A percentile compares a stretch with the other conserved stretches of the same genome.
Evolutionary conservation across 2,797 vertebrate species (phyloP).

Genomic region (Delichon dasypus): DNA sequence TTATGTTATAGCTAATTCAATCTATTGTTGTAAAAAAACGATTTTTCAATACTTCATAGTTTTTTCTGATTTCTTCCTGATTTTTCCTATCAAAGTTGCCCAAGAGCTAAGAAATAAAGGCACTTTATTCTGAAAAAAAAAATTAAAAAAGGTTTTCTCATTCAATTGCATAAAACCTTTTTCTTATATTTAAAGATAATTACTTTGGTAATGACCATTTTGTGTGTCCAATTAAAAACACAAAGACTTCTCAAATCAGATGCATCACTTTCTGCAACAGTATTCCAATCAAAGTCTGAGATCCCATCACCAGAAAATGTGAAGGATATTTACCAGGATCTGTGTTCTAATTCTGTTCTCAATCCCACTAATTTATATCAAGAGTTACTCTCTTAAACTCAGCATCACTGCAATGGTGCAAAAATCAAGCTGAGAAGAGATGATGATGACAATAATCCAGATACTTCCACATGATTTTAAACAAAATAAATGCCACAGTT

Average conservation of each 20-base stretch:
- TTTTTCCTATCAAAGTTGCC: neutral
- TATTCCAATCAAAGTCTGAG: neutral
- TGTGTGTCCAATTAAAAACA: neutral
- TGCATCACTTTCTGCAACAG: neutral
- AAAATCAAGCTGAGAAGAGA: neutral
- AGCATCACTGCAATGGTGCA: neutral
- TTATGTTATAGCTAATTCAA: neutral
- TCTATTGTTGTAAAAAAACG: neutral
- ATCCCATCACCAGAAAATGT: neutral
- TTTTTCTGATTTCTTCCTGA: neutral
- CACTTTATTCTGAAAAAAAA: neutral
- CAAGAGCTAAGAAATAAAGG: neutral
- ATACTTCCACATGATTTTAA: neutral
- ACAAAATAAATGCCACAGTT: neutral
- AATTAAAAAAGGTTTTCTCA: neutral
- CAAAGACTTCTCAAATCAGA: neutral
- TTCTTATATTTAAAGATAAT: neutral
- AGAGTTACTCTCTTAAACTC: neutral
- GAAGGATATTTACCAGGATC: neutral
- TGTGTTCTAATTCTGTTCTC: neutral
- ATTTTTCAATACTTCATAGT: neutral
- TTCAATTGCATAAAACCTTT: neutral
- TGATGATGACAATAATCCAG: neutral
- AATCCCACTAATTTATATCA: neutral
- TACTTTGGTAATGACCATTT: neutral